phyloP scores from a whole-genome alignment of 1,140 invertebrate genomes.

The Musca domestica region DNA sequence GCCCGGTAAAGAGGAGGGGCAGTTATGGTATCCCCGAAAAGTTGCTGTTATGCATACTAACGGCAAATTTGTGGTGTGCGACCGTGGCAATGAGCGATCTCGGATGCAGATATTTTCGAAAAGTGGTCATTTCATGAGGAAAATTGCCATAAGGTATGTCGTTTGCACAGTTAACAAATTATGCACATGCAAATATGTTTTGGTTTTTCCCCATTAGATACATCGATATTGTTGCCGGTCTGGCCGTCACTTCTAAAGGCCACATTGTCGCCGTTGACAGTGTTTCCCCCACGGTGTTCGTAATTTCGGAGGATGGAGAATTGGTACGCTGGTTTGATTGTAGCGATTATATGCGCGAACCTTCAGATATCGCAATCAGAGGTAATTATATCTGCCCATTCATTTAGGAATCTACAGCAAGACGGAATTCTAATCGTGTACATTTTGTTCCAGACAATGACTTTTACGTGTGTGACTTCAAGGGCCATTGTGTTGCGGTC shows the following conservation, averaged over 20 bases:
- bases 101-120: slow-evolving; percentile 95
- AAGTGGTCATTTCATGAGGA: slow-evolving; percentile 84
- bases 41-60: slow-evolving; percentile 86
- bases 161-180: not conserved
- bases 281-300: slow-evolving; percentile 94
- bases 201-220: slow-evolving; percentile 66
- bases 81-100: slow-evolving; percentile 91
- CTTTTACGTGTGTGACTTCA: slow-evolving; percentile 97
- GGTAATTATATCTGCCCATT: slow-evolving; percentile 57
- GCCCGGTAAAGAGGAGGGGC: slow-evolving; percentile 90
- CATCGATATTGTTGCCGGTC: slow-evolving; percentile 95
- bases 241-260: slow-evolving; percentile 85
- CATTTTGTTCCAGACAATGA: slow-evolving; percentile 70
- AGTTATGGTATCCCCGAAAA: slow-evolving; percentile 95
- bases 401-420: not conserved
- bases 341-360: slow-evolving; percentile 94
- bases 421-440: not conserved
- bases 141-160: slow-evolving; percentile 74
- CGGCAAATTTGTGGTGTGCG: slow-evolving; percentile 92
- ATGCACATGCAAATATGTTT: not conserved
- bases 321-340: slow-evolving; percentile 94
- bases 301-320: slow-evolving; percentile 86
- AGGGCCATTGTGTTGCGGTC: slow-evolving; percentile 95
- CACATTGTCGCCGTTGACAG: slow-evolving; percentile 96
- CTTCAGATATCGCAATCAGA: slow-evolving; percentile 92